These are phyloP conservation scores for Idaea straminata DNA, from an alignment of 2,888 invertebrate species.

Conservation along the genomic window DNA sequence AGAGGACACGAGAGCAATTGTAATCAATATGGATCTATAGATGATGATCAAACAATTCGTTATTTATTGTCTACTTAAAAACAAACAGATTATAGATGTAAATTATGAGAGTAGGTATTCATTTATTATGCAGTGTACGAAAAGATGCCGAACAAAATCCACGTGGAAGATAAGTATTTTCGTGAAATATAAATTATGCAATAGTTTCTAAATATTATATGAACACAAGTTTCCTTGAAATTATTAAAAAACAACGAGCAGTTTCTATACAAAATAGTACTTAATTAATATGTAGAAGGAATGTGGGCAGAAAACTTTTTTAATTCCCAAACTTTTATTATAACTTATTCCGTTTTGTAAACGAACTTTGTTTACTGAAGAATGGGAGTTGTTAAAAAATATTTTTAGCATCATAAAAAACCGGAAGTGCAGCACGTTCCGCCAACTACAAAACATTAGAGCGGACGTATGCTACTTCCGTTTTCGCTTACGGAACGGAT, in stretches of 20 bases:
- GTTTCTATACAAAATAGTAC: not conserved
- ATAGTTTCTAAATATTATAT: slow-evolving; percentile 16
- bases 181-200: not conserved
- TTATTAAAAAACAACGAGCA: slow-evolving; percentile 34
- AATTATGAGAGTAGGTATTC: not conserved
- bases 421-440: slow-evolving; percentile 74
- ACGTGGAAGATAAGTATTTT: slow-evolving; percentile 27
- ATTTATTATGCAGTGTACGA: not conserved
- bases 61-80: not conserved
- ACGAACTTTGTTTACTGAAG: slow-evolving; percentile 1
- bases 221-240: slow-evolving; percentile 30
- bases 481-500: slow-evolving; percentile 59
- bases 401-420: slow-evolving; percentile 30
- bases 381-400: slow-evolving; percentile 4
- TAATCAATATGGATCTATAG: slow-evolving; percentile 51
- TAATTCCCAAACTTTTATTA: not conserved
- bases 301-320: not conserved
- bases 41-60: not conserved
- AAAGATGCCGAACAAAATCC: slow-evolving; percentile 20
- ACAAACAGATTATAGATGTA: not conserved
- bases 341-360: not conserved
- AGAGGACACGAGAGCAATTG: slow-evolving; percentile 47
- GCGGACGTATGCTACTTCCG: slow-evolving; percentile 76
- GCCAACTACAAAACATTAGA: slow-evolving; percentile 68
- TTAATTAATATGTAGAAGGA: not conserved